Percentiles rank a stretch among this genome's conserved stretches.
phyloP scores from a whole-genome alignment of 92 coral and sea anemone species.

The Chrysogorgia sp. region DNA sequence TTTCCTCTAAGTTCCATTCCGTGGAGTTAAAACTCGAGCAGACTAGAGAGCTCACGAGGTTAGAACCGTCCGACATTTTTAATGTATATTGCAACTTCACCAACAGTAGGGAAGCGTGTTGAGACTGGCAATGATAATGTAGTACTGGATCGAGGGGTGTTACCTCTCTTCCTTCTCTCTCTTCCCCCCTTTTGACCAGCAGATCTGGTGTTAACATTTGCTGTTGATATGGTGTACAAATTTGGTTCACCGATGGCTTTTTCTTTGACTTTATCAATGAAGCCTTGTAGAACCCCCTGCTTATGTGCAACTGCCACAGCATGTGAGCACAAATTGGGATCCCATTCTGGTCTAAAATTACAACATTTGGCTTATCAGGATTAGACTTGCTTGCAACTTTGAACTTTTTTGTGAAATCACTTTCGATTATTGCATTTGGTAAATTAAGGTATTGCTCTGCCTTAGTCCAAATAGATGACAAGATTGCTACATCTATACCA shows the following conservation, averaged over 20 bases:
- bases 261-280: background rate
- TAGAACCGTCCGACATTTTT: no score
- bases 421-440: background rate
- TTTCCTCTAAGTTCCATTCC: no score
- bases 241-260: slow-evolving; percentile 6
- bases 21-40: no score
- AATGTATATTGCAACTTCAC: no score
- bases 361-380: slow-evolving; percentile 6
- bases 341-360: background rate
- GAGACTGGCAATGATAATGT: no score
- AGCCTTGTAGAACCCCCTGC: background rate
- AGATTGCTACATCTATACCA: background rate
- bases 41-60: no score
- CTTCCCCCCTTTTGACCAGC: background rate
- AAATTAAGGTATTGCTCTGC: slow-evolving; percentile 11
- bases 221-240: slow-evolving; percentile 1
- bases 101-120: no score
- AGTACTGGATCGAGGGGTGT: no score
- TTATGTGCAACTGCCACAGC: slow-evolving; percentile 3
- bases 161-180: no score
- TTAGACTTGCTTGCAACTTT: slow-evolving; percentile 1
- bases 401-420: slow-evolving; percentile 6
- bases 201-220: background rate
- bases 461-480: slow-evolving; percentile 3
- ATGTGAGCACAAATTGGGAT: slow-evolving; percentile 13